Evolutionary conservation across 2,888 invertebrate genomes (phyloP).

Genomic region (Galerucella nymphaeae): DNA sequence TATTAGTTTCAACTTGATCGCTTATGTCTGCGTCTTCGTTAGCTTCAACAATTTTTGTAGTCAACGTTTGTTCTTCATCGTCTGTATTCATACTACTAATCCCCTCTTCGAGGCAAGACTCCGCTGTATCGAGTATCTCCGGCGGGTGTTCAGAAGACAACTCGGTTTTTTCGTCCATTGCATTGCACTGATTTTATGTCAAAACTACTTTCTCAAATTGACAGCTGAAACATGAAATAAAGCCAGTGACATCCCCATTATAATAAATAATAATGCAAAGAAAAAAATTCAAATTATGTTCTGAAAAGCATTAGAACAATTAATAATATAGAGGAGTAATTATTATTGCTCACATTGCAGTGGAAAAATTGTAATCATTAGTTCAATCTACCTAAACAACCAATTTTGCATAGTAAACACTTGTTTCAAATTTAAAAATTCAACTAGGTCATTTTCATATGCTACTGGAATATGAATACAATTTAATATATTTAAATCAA

Average conservation of each 20-base stretch:
- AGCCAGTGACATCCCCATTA: background rate
- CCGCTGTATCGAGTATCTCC: constrained; percentile 27
- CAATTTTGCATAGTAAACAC: no score
- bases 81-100: constrained; percentile 1
- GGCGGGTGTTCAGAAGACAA: constrained; percentile 26
- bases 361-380: no score
- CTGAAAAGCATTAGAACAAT: background rate
- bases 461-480: no score
- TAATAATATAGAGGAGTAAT: no score
- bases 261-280: background rate
- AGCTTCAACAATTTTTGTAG: constrained; percentile 11
- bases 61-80: background rate
- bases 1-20: constrained; percentile 7
- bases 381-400: no score
- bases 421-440: no score
- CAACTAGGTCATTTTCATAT: no score
- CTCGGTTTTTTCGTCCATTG: constrained; percentile 44
- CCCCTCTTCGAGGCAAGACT: constrained; percentile 5
- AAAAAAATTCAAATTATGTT: background rate
- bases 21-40: background rate
- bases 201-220: constrained; percentile 31
- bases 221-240: constrained; percentile 26
- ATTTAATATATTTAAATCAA: no score
- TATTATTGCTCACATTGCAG: no score
- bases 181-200: constrained; percentile 11